A percentile compares a stretch with the other conserved stretches of the same genome.
Conservation (phyloP, 2,113 vertebrate genomes). For the Macrotus californicus region DNA sequence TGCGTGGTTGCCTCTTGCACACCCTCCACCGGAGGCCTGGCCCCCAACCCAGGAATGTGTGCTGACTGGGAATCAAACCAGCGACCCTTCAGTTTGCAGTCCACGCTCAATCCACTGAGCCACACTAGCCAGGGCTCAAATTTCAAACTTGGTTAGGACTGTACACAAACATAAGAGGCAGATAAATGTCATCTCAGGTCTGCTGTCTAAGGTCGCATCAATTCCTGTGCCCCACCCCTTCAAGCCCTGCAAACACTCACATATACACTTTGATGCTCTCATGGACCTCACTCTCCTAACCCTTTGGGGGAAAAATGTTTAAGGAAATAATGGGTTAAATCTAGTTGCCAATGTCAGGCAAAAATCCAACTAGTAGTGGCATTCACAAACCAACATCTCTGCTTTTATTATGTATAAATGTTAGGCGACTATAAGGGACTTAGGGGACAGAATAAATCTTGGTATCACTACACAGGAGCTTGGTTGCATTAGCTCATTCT, state of each 20-base stretch:
- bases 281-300: neutral
- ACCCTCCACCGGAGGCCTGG: no score
- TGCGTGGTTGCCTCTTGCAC: no score
- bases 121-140: no score
- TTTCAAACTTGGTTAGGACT: neutral
- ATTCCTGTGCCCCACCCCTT: accelerated
- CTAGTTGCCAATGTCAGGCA: neutral
- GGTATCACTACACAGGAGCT: neutral
- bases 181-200: neutral
- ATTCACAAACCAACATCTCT: neutral
- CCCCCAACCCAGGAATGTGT: no score
- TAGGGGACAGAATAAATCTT: neutral
- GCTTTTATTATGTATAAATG: neutral
- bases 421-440: neutral
- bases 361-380: neutral
- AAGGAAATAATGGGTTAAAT: neutral
- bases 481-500: neutral
- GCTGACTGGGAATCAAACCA: no score
- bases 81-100: no score
- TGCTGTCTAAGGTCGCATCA: neutral
- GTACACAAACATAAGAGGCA: neutral
- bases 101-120: no score
- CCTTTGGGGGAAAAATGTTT: neutral
- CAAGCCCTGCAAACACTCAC: no score
- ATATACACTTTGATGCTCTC: neutral